A percentile compares a stretch with the other conserved stretches of the same genome.
These are phyloP conservation scores for Pseudopipra pipra DNA, from an alignment of 2,113 vertebrate genomes.

Conservation along the genomic window DNA sequence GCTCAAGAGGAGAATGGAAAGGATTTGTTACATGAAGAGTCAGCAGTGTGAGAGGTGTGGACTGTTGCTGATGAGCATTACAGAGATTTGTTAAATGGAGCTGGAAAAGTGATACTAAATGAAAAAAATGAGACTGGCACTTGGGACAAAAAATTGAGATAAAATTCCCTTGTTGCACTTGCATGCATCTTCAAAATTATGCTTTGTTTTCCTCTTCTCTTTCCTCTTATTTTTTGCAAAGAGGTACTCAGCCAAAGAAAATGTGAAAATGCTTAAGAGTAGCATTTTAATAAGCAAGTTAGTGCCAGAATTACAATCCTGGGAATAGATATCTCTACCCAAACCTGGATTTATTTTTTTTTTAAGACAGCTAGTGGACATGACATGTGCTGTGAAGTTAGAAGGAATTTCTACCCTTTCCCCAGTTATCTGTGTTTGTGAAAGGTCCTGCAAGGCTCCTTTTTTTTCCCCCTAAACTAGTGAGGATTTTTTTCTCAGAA, in stretches of 20 bases:
- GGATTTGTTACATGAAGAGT: not conserved
- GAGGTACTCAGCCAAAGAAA: not conserved
- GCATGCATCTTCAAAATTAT: not conserved
- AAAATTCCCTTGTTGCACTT: not conserved
- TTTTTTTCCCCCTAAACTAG: rapidly evolving
- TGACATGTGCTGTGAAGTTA: not conserved
- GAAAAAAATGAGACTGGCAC: not conserved
- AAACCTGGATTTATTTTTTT: not conserved
- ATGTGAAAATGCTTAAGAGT: not conserved
- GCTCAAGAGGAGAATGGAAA: not conserved
- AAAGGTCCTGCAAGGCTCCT: not conserved
- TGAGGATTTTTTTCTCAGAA: not conserved
- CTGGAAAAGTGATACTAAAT: not conserved
- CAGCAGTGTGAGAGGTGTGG: not conserved
- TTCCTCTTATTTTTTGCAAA: not conserved
- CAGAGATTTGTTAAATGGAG: not conserved
- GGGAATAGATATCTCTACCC: not conserved
- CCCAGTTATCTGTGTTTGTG: not conserved
- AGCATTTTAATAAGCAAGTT: not conserved
- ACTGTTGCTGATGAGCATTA: not conserved
- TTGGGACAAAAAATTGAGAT: not conserved
- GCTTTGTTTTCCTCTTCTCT: not conserved
- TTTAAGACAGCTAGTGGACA: not conserved
- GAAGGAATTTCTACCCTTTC: not conserved
- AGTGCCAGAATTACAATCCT: not conserved